Percentiles rank a stretch among this genome's conserved stretches.
phyloP scores from a whole-genome alignment of 2,113 vertebrate genomes.

The Anoplopoma fimbria region DNA sequence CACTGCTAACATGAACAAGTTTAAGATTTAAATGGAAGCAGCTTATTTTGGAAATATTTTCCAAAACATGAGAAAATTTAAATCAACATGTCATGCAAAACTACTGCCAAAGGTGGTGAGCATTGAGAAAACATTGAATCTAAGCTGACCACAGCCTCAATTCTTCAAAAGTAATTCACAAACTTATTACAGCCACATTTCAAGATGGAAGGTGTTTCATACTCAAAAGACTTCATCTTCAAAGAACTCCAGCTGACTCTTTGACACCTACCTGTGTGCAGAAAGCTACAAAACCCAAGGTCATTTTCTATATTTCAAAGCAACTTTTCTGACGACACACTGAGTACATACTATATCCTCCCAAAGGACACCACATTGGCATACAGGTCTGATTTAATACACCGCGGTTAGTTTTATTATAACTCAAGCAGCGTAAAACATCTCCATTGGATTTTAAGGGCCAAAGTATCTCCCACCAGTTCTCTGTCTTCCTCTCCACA shows the following conservation, averaged over 20 bases:
- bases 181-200: conserved; percentile 49
- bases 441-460: conserved; percentile 52
- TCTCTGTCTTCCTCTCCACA: conserved; percentile 41
- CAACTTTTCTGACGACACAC: conserved; percentile 58
- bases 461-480: conserved; percentile 53
- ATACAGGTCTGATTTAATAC: conserved; percentile 40
- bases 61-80: not conserved
- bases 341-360: conserved; percentile 42
- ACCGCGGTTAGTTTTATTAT: conserved; percentile 2
- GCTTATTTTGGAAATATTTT: not conserved
- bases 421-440: conserved; percentile 40
- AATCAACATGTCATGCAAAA: not conserved
- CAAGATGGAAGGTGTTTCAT: conserved; percentile 35
- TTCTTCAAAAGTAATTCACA: conserved; percentile 18
- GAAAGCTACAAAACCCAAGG: conserved; percentile 48
- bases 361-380: conserved; percentile 38
- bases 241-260: conserved; percentile 59
- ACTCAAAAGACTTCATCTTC: conserved; percentile 65
- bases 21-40: not conserved
- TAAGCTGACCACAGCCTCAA: not conserved
- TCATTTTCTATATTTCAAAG: conserved; percentile 62
- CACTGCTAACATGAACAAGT: not conserved
- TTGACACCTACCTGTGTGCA: conserved; percentile 49
- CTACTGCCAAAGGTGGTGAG: not conserved
- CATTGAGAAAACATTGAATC: not conserved